Base-by-base conservation (phyloP, 2,113 vertebrate genomes). In the Tetrao urogallus region DNA sequence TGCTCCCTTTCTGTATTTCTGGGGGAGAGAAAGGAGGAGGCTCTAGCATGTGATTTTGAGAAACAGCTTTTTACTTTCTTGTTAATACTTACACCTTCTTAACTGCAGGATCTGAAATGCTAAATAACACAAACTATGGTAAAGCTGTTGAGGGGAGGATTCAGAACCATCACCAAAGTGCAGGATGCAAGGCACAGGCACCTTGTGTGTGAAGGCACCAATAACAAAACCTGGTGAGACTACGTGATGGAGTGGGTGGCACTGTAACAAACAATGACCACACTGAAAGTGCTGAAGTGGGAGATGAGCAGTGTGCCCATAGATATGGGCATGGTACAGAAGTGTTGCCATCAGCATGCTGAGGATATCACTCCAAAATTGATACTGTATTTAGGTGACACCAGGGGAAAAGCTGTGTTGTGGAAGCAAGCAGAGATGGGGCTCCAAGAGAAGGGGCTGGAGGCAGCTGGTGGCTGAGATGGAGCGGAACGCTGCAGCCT, bases 401-500 rank as follows among this genome's bases (percentile, higher is more conserved):
- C 17, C 9, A 7, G 45, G 45, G 65, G 47, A 74, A 82, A 86
- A 72, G 8, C 6, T 2, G 0, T 14, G 4, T 27, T 82, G 36
- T 30, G 69, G 30, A 52, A 83, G 11, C 15, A 25, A 67, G 34
- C 17, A 42, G 7, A 0, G 5, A 15, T 28, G 21, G 71, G 36
- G 6, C 6, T 61, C 9, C 11, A n/a, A 27, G 24, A 80, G 24
- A 71, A 45, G 6, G 20, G 43, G 25, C 11, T 42, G 34, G 28
- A 36, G 58, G 20, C 8, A 80, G 1, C 47, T 34, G 11, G 27
- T n/a, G 57, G 28, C 21, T 42, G 16, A 47, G 86, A 70, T 19
- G 36, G 11, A 78, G 21, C 9, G 64, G 92, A 81, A 57, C 80
- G 93, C 86, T 88, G 54, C 97, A 66, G 94, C 94, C 74, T 96